Percentiles rank a stretch among this genome's conserved stretches.
These are phyloP conservation scores for Prosopocoilus inquinatus DNA, from an alignment of 2,888 invertebrate species.

Conservation along the genomic window DNA sequence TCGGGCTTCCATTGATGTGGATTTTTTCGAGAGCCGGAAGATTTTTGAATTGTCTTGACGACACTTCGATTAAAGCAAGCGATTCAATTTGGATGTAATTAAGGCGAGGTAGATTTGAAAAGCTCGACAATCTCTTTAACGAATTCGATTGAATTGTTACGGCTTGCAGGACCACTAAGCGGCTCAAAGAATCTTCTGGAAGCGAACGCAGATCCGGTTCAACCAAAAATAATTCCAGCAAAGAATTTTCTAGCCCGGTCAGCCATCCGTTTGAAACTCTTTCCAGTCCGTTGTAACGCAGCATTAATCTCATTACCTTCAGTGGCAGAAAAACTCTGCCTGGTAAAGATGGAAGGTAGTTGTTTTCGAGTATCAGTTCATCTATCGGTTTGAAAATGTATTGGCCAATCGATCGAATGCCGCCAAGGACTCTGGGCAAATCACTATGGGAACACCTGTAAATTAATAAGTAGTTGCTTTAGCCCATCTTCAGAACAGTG, in stretches of 20 bases:
- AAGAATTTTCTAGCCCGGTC: constrained; percentile 70
- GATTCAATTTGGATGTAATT: constrained; percentile 74
- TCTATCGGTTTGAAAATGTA: constrained; percentile 71
- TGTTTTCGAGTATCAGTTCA: constrained; percentile 84
- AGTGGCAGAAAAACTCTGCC: constrained; percentile 76
- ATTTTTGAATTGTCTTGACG: constrained; percentile 68
- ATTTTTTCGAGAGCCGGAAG: constrained; percentile 72
- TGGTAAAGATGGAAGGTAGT: constrained; percentile 80
- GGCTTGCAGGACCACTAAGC: constrained; percentile 75
- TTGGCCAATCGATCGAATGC: constrained; percentile 67
- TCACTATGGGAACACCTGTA: constrained; percentile 91
- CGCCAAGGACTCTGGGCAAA: constrained; percentile 71
- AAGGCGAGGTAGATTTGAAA: constrained; percentile 68
- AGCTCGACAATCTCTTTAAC: constrained; percentile 71
- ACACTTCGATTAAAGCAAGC: constrained; percentile 62
- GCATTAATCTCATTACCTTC: constrained; percentile 74
- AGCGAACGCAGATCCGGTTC: constrained; percentile 78
- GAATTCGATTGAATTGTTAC: constrained; percentile 77
- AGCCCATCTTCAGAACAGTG: no score
- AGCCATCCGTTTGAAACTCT: constrained; percentile 79
- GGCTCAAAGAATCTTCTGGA: constrained; percentile 74
- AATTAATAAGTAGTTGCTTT: constrained; percentile 25
- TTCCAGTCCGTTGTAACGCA: constrained; percentile 80
- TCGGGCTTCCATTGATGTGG: constrained; percentile 68
- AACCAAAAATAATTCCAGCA: constrained; percentile 82